Evolutionary conservation across 2,797 vertebrate species (phyloP), one percentile per base, ranked within the genome.

Genomic region (Macrochelys suwanniensis): DNA sequence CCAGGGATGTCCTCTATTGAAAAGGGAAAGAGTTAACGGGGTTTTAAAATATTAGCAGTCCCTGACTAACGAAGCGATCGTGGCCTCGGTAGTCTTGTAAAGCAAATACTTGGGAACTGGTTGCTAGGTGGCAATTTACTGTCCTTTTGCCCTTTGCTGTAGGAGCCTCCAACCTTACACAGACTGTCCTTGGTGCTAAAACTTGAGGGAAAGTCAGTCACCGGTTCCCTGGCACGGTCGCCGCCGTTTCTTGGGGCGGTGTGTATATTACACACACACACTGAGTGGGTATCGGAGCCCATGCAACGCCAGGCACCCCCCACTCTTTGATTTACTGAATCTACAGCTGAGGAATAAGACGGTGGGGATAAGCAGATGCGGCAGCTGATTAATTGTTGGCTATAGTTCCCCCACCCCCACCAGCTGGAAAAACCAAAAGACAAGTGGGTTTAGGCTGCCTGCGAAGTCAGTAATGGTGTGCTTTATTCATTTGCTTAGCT

Each of bases 11-110:
- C 95, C 89, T 94, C 94, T 89, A 51, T 92, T 82, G 94, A 95
- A 95, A 95, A 85, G 50, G 93, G 89, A 86, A 90, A 94, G 93
- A 87, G 89, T 84, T 94, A 94, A 94, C 92, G 92, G 90, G 51
- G 89, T 94, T 25, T 97, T 87, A 37, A 61, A 83, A 92, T 47
- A 84, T n/a, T 25, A 4, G 33, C 76, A 78, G 78, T 37, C 77
- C 56, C 81, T 12, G 5, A 11, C 7, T 94, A 80, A 94, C 2
- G 87, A 76, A 80, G 80, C 21, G 31, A 1, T 1, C 21, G 42
- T 25, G 23, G 80, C 33, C 78, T 56, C 49, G 2, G 37, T 19
- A 11, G 37, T 2, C 11, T 6, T 4, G 11, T 25, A 16, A 87
- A 54, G 79, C 80, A 0, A 90, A 45, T 47, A 33, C 50, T 77